These are phyloP conservation scores for Diaprepes abbreviatus DNA, from an alignment of 2,888 invertebrate species.

Conservation along the genomic window DNA sequence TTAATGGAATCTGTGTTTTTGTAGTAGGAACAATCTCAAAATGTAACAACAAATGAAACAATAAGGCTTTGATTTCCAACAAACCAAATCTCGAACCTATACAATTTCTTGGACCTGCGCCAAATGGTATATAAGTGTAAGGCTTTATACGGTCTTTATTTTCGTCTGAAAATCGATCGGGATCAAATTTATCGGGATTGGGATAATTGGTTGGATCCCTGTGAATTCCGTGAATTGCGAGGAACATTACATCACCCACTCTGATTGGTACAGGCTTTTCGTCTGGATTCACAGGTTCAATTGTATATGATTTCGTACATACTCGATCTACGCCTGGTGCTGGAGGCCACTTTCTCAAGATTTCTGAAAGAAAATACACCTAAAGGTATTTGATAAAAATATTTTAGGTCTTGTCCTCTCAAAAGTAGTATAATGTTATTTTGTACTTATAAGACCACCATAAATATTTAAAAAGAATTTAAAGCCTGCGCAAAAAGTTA, in stretches of 20 bases:
- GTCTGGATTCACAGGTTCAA: conserved; percentile 43
- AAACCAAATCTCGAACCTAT: conserved; percentile 68
- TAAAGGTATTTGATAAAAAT: too few species aligned
- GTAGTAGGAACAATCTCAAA: too few species aligned
- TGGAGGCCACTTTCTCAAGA: conserved; percentile 57
- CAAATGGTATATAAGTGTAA: conserved; percentile 62
- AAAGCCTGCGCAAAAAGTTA: too few species aligned
- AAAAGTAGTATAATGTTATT: too few species aligned
- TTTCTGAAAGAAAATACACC: conserved; percentile 36
- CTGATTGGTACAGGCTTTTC: conserved; percentile 45
- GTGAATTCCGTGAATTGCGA: conserved; percentile 59
- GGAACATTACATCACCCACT: conserved; percentile 58
- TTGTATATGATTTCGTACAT: conserved; percentile 68
- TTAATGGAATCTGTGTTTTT: conserved; percentile 57
- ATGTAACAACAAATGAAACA: too few species aligned
- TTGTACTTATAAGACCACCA: too few species aligned
- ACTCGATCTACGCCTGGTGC: conserved; percentile 64
- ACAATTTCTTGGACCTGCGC: conserved; percentile 74
- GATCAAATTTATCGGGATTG: conserved; percentile 60
- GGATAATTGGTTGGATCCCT: conserved; percentile 56
- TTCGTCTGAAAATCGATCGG: conserved; percentile 67
- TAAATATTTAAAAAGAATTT: too few species aligned
- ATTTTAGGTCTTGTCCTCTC: too few species aligned
- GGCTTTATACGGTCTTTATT: conserved; percentile 69
- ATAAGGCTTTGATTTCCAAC: conserved; percentile 56